phyloP scores from a whole-genome alignment of 2,113 vertebrate genomes.

The Phyllostomus hastatus region DNA sequence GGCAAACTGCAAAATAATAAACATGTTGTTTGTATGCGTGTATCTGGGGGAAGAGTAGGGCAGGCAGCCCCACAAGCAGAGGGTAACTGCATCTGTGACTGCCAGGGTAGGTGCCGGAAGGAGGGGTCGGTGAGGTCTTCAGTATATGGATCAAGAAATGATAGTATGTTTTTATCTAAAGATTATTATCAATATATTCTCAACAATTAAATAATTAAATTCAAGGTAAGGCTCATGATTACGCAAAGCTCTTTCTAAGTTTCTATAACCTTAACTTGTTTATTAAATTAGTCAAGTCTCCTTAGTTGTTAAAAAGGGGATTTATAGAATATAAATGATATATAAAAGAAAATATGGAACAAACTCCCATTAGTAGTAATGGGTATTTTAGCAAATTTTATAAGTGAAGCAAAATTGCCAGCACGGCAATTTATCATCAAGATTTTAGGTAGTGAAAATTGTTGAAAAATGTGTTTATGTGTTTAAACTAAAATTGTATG shows the following conservation, averaged over 20 bases:
- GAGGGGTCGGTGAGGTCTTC: neutral
- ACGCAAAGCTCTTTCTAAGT: constrained; percentile 53
- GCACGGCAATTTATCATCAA: neutral
- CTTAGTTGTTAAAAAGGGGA: neutral
- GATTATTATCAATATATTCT: neutral
- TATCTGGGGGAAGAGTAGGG: neutral
- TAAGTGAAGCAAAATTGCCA: neutral
- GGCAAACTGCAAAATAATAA: neutral
- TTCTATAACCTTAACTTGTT: neutral
- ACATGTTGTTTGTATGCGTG: neutral
- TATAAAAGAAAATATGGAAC: neutral
- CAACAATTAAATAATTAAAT: constrained; percentile 51
- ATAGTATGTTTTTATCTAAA: constrained; percentile 26
- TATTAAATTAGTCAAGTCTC: neutral
- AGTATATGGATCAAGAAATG: neutral
- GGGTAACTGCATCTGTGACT: neutral
- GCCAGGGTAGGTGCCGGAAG: neutral
- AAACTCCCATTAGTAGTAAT: neutral
- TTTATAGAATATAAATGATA: neutral
- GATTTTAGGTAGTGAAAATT: neutral
- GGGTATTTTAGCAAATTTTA: neutral
- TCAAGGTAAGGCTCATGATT: constrained; percentile 51
- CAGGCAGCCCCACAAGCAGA: too few species aligned
- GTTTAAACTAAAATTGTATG: neutral
- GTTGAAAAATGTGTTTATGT: neutral